A percentile compares a stretch with the other conserved stretches of the same genome.
These are phyloP conservation scores for Arvicanthis niloticus DNA, from an alignment of 2,113 vertebrate genomes.

Conservation along the genomic window DNA sequence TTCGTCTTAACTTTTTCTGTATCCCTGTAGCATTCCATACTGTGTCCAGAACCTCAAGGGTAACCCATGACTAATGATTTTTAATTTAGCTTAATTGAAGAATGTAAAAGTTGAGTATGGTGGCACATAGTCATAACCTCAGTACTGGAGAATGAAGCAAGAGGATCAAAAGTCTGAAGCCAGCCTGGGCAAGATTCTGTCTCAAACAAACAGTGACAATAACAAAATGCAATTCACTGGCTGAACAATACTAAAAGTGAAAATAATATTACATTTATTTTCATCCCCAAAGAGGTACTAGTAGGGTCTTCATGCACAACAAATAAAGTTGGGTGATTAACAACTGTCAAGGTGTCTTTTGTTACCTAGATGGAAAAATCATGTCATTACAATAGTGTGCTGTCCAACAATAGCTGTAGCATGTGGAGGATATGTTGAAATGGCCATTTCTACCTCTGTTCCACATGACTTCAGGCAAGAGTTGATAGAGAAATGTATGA, in stretches of 20 bases:
- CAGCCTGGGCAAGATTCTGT: neutral
- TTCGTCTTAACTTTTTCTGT: neutral
- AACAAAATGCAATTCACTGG: neutral
- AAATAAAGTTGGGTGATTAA: neutral
- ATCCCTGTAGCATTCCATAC: neutral
- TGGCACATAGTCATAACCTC: neutral
- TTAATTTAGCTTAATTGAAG: conserved; percentile 22
- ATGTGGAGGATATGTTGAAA: neutral
- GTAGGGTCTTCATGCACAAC: neutral
- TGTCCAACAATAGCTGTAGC: neutral
- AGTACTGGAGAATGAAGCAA: neutral
- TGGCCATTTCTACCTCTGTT: neutral
- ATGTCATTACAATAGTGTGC: neutral
- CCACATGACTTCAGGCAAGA: conserved; percentile 1
- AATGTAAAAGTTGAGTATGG: neutral
- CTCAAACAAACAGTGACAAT: neutral
- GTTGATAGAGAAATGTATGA: neutral
- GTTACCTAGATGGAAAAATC: neutral
- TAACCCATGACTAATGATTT: neutral
- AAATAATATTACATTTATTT: neutral
- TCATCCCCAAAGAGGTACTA: neutral
- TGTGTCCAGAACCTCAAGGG: conserved; percentile 40
- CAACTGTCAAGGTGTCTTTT: neutral
- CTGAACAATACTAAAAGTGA: conserved; percentile 13
- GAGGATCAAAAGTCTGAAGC: neutral